Base-by-base conservation (phyloP, 2,797 vertebrate genomes). In the Cossypha dichroa region DNA sequence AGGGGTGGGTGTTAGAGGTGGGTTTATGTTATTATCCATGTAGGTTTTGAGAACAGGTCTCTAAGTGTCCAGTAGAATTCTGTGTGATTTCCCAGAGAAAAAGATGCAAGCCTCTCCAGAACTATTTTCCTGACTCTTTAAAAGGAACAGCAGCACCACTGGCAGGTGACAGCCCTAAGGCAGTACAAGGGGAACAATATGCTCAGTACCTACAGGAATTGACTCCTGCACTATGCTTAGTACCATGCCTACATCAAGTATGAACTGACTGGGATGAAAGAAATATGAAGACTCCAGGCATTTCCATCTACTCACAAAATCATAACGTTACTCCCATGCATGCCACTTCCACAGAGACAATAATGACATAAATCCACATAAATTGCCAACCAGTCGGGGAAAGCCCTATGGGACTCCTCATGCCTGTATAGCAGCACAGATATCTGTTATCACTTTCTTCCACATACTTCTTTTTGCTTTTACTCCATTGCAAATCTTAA, bases 131-230 rank as follows among this genome's bases (percentile, higher is more conserved):
- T 1, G 5, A 14, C 9, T 10, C n/a, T 70, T 33, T 18, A 20
- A 52, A 46, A 90, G 34, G n/a, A 74, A 23, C 20, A 33, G 26
- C 34, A 62, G 55, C 0, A 4, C 36, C 45, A 28, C 36, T 34
- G 60, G 51, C 51, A 69, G 38, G n/a, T 58, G 62, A 43, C 17
- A 69, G 41, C 34, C 20, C 41, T 19, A 6, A 46, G 51, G 43
- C 56, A 82, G 23, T 4, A 12, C 52, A 31, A 46, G 33, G 43
- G 36, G 26, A 70, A 23, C 2, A 54, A 73, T 38, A 1, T 7
- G 15, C 31, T 31, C 26, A 3, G 10, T 13, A 31, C 6, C 17
- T 28, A 6, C 1, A 6, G 54, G 58, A 49, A n/a, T 0, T 15
- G 38, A 56, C 48, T 38, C 2, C 46, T 60, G 6, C 3, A 22